Base-by-base conservation (phyloP, 1,140 invertebrate species). In the Rhagoletis zephyria region DNA sequence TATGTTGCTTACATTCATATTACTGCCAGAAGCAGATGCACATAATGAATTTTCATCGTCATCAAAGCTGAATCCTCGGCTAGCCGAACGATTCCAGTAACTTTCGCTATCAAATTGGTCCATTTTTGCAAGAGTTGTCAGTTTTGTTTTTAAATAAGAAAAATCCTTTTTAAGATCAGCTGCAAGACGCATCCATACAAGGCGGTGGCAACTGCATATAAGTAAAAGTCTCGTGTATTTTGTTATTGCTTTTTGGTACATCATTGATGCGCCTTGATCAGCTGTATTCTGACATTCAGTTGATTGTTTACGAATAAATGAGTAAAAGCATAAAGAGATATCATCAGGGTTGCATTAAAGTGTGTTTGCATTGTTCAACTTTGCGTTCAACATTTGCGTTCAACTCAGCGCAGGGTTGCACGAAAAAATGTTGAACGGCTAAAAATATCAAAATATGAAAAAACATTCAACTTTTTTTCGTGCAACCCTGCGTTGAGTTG, bases 61-160 rank as follows among this genome's bases (percentile, higher is more conserved):
- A 60, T 93, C 92, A 67, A 93, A 93, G 85, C 91, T 93, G 48
- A 93, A 93, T 6, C 91, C 91, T 9, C 89, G 89, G 10, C 89
- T 89, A 6, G 91, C 89, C 3, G 92, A 93, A 65, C 90, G 89
- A 85, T 92, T 93, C 92, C 92, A 93, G 88, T 92, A 93, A 65
- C 88, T 89, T 64, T 93, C 92, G 19, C 89, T 91, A 40, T 90
- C 87, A 59, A 89, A 85, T 77, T 90, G 90, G 12, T 89, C 88
- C 88, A 45, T 81, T 19, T 56, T 81, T 9, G 3, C 12, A n/a
- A 4, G 30, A 30, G 30, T 30, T 30, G 30, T 30, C 30, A 30
- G 30, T 30, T 30, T 30, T 30, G 30, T 30, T 30, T 30, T 30
- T 30, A 30, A 30, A 30, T 30, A 30, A 30, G 30, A 30, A 30